These are phyloP conservation scores for Hylyphantes graminicola DNA, from an alignment of 1,140 invertebrate species.

Conservation along the genomic window DNA sequence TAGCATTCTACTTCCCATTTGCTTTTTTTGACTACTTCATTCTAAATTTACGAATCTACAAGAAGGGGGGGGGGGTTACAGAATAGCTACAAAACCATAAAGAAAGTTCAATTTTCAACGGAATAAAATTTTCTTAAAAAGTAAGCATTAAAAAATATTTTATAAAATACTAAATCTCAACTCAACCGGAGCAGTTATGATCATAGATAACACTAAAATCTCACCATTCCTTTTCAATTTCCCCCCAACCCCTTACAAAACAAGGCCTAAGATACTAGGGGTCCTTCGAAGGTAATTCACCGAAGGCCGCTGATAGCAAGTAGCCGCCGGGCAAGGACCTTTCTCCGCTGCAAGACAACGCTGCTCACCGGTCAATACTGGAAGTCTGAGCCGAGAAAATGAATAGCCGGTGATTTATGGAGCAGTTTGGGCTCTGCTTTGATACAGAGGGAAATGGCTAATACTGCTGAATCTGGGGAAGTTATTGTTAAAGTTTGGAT, in stretches of 20 bases:
- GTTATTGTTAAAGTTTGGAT: conserved; percentile 47
- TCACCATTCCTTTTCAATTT: background rate
- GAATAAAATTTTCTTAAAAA: too few species aligned
- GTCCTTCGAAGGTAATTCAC: background rate
- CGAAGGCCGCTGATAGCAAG: conserved; percentile 23
- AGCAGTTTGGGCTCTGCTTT: background rate
- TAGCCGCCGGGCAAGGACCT: conserved; percentile 40
- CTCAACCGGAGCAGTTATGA: too few species aligned
- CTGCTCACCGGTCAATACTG: conserved; percentile 38
- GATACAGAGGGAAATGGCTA: conserved; percentile 38
- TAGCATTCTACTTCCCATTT: too few species aligned
- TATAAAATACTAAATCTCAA: too few species aligned
- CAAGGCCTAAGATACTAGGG: background rate
- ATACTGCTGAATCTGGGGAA: conserved; percentile 35
- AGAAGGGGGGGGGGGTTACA: too few species aligned
- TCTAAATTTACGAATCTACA: too few species aligned
- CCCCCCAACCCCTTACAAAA: background rate
- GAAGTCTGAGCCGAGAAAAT: conserved; percentile 8
- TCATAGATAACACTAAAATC: too few species aligned
- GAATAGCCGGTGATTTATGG: conserved; percentile 39
- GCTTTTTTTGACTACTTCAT: too few species aligned
- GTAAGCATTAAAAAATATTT: too few species aligned
- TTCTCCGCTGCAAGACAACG: conserved; percentile 20
- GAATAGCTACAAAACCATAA: too few species aligned
- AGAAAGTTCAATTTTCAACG: too few species aligned